phyloP scores from a whole-genome alignment of 2,888 invertebrate genomes.

The Ophion obscuratus region DNA sequence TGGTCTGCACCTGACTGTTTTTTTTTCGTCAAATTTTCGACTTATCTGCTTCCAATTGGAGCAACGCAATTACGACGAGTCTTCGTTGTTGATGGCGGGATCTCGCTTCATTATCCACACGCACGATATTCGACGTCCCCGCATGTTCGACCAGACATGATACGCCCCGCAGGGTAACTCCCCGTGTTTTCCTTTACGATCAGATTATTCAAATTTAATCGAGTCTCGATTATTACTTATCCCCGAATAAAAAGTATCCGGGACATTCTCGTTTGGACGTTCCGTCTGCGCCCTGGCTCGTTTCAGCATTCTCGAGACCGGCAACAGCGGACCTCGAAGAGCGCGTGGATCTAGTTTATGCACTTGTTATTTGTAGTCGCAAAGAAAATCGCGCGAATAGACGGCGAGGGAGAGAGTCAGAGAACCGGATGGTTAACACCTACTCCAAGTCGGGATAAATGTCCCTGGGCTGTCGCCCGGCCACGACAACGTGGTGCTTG shows the following conservation, averaged over 20 bases:
- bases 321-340: conserved; percentile 22
- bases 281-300: too few species aligned
- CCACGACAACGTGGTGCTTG: conserved; percentile 38
- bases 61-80: neutral
- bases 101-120: neutral
- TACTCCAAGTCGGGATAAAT: conserved; percentile 63
- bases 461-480: conserved; percentile 62
- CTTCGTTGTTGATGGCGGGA: neutral
- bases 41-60: too few species aligned
- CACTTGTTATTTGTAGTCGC: conserved; percentile 1
- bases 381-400: neutral
- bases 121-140: neutral
- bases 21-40: neutral
- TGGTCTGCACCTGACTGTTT: too few species aligned
- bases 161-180: conserved; percentile 4
- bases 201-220: conserved; percentile 16
- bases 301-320: conserved; percentile 9
- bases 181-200: conserved; percentile 4
- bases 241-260: conserved; percentile 2
- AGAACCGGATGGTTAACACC: conserved; percentile 67
- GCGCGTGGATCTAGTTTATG: conserved; percentile 32
- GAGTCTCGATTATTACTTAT: conserved; percentile 22
- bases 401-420: conserved; percentile 15
- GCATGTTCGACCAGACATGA: neutral
- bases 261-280: neutral